Evolutionary conservation across 2,888 invertebrate species (phyloP).

Genomic region (Taphrorychus bicolor): DNA sequence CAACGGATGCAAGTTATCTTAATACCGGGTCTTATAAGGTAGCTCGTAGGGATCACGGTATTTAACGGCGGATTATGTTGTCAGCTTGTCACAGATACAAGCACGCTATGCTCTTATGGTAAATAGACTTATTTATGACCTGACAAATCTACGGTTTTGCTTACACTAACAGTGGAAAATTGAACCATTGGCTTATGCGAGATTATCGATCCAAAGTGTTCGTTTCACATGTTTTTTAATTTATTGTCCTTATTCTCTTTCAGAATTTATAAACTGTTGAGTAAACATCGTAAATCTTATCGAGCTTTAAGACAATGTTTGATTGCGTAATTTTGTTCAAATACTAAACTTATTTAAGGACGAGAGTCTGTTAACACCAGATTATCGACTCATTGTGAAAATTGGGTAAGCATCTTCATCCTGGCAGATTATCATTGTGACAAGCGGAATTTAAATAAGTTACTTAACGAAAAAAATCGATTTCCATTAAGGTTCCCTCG

Average conservation of each 20-base stretch:
- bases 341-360: neutral
- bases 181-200: slow-evolving; percentile 30
- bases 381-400: neutral
- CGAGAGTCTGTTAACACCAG: neutral
- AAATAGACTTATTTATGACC: slow-evolving; percentile 39
- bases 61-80: slow-evolving; percentile 39
- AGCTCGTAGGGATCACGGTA: slow-evolving; percentile 35
- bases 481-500: neutral
- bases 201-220: slow-evolving; percentile 22
- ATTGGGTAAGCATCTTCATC: too few species aligned
- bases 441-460: too few species aligned
- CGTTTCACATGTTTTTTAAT: slow-evolving; percentile 17
- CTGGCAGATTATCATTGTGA: neutral
- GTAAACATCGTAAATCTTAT: slow-evolving; percentile 11
- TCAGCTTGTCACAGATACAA: slow-evolving; percentile 37
- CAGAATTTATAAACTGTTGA: slow-evolving; percentile 9
- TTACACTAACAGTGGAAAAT: slow-evolving; percentile 30
- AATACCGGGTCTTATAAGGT: slow-evolving; percentile 37
- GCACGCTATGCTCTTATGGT: slow-evolving; percentile 18
- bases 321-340: slow-evolving; percentile 6
- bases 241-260: slow-evolving; percentile 13
- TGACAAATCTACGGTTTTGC: slow-evolving; percentile 37
- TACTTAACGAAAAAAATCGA: neutral
- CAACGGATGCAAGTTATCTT: slow-evolving; percentile 36
- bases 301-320: neutral